Evolutionary conservation across 2,113 vertebrate species (phyloP), one percentile per base, ranked within the genome.

Genomic region (Mirounga angustirostris): DNA sequence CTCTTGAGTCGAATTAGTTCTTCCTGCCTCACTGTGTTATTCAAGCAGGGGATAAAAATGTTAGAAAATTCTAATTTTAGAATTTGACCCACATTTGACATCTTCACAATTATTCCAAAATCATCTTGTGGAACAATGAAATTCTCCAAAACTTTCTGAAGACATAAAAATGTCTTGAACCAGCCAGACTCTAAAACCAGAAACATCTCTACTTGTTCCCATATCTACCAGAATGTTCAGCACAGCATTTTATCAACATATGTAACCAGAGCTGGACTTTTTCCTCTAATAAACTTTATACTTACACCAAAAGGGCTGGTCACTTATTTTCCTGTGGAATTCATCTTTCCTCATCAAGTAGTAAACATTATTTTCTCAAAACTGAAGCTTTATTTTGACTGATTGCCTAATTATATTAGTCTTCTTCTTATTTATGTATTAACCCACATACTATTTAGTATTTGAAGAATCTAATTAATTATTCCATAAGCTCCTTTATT

Each of bases 241-340:
- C 43, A 36, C n/a, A 58, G n/a, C 9, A 65, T 54, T 73, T 73
- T 61, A 33, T 65, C 16, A 16, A 56, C 22, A 71, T 15, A 3
- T 3, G 22, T 33, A 50, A 73, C 71, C 63, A 74, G 40, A 83
- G 33, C 50, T 54, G 14, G 5, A 56, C 43, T 43, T 73, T 76
- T 86, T 52, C n/a, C 80, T 86, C 74, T 40, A 5, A 36, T 22
- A 30, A 79, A 71, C 33, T 69, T 89, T 58, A 40, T 52, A n/a
- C 36, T 82, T 82, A 28, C 4, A 24, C 26, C 24, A 82, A 85
- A 85, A 92, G 26, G 9, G 1, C 65, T 46, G 58, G 10, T 69
- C 56, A 36, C 52, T 89, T 76, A 50, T 88, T 96, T 91, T 95
- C 74, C 76, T 46, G 4, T 54, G 40, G 26, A 96, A 80, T 85